These are phyloP conservation scores for Ornithoptera priamus DNA, from an alignment of 2,888 invertebrate genomes.

Conservation along the genomic window DNA sequence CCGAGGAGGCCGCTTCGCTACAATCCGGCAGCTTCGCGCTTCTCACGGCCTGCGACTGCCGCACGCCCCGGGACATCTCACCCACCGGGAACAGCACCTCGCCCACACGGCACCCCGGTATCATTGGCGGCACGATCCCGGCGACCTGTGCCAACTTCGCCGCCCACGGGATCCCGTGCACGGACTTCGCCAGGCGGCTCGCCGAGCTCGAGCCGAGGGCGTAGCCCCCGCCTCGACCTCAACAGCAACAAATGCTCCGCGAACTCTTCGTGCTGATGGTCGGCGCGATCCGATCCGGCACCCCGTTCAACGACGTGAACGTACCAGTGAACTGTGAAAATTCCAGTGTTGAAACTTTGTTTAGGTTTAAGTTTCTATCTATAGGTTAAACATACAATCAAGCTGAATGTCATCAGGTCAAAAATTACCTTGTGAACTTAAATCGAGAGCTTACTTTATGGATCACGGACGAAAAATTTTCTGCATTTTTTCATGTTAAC, in stretches of 20 bases:
- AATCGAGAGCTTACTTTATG: constrained; percentile 25
- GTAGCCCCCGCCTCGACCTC: constrained; percentile 42
- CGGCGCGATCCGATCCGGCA: not conserved
- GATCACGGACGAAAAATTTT: constrained; percentile 11
- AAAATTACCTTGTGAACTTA: constrained; percentile 18
- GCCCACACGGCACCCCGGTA: constrained; percentile 25
- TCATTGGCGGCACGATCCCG: constrained; percentile 32
- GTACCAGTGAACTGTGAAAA: constrained; percentile 12
- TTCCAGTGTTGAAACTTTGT: constrained; percentile 4
- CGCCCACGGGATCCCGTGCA: constrained; percentile 9
- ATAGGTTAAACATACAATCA: not conserved
- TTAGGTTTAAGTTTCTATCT: constrained; percentile 1
- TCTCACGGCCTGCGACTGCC: constrained; percentile 49
- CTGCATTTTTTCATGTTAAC: constrained; percentile 23
- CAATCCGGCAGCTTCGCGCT: constrained; percentile 40
- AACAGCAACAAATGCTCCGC: constrained; percentile 43
- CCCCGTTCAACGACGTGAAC: constrained; percentile 3
- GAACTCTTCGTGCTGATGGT: constrained; percentile 17
- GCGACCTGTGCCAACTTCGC: constrained; percentile 28
- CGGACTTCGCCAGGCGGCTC: constrained; percentile 6
- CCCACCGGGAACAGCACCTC: constrained; percentile 21
- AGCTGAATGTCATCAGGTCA: not conserved
- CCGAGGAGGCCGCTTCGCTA: constrained; percentile 59
- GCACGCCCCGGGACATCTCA: constrained; percentile 34
- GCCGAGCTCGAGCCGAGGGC: constrained; percentile 43